Evolutionary conservation across 2,888 invertebrate genomes (phyloP).

Genomic region (Drosophila nigricruria): DNA sequence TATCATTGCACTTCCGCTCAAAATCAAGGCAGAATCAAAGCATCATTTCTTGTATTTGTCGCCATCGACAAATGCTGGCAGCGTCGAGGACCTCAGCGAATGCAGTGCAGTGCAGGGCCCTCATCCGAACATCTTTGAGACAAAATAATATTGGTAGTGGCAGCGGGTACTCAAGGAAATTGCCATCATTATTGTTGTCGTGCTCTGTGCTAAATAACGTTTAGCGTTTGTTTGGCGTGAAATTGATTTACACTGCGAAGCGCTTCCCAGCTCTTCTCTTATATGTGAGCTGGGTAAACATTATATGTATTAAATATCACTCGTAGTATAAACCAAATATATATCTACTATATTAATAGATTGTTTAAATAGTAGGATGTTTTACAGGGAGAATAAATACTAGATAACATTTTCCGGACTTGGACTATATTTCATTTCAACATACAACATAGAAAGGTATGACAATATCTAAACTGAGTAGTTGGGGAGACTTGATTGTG

Average conservation of each 20-base stretch:
- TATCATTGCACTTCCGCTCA: constrained; percentile 78
- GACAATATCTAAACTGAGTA: not conserved
- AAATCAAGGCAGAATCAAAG: constrained; percentile 75
- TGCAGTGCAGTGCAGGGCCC: constrained; percentile 38
- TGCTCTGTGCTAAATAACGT: constrained; percentile 76
- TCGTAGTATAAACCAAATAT: not conserved
- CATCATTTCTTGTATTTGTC: constrained; percentile 79
- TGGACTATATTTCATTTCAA: too few relatives aligned
- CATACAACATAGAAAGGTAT: too few relatives aligned
- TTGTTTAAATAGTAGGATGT: not conserved
- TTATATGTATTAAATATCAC: too few relatives aligned
- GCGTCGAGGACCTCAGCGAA: constrained; percentile 40
- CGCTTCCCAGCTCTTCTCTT: constrained; percentile 9
- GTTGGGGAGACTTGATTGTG: not conserved
- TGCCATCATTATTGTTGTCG: constrained; percentile 82
- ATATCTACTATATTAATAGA: not conserved
- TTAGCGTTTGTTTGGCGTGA: constrained; percentile 77
- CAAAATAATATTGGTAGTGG: constrained; percentile 37
- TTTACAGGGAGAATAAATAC: too few relatives aligned
- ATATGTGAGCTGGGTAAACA: not conserved
- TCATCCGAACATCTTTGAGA: constrained; percentile 30
- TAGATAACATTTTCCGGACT: too few relatives aligned
- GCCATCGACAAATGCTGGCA: constrained; percentile 49
- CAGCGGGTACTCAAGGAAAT: constrained; percentile 81
- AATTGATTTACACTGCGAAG: constrained; percentile 70